phyloP scores from a whole-genome alignment of 2,888 invertebrate genomes.

The Creontiades dilutus region DNA sequence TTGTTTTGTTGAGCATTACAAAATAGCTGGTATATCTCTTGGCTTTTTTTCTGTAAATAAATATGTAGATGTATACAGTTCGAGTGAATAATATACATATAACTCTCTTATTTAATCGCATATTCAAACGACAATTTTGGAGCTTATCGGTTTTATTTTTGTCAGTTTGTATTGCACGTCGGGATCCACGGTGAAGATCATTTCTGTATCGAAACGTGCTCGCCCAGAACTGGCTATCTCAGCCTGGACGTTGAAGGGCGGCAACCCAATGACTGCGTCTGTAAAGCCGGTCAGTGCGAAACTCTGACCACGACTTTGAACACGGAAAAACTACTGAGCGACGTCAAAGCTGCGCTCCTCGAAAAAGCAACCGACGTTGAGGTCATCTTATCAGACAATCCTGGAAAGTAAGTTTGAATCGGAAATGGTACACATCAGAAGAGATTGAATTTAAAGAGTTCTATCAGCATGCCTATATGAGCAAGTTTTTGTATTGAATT shows the following conservation, averaged over 20 bases:
- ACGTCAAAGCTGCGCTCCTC: conserved; percentile 81
- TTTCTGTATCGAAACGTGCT: conserved; percentile 85
- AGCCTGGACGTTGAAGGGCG: conserved; percentile 81
- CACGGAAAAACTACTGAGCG: conserved; percentile 80
- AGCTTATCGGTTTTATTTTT: too few species aligned
- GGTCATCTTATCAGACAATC: conserved; percentile 82
- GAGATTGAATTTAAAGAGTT: too few species aligned
- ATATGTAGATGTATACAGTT: too few species aligned
- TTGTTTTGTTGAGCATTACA: too few species aligned
- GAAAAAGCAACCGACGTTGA: conserved; percentile 80
- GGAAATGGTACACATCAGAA: too few species aligned
- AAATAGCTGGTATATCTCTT: too few species aligned
- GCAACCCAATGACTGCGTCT: conserved; percentile 79
- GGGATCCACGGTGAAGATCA: conserved; percentile 84
- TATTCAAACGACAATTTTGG: too few species aligned
- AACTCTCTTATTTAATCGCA: too few species aligned
- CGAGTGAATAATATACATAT: too few species aligned
- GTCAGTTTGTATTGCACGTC: conserved; percentile 84
- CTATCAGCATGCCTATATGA: too few species aligned
- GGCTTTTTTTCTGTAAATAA: too few species aligned
- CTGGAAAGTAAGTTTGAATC: conserved; percentile 81
- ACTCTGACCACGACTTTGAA: conserved; percentile 78
- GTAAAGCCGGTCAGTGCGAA: conserved; percentile 79
- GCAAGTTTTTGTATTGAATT: too few species aligned
- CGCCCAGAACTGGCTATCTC: conserved; percentile 83